Evolutionary conservation across 2,113 vertebrate species (phyloP).

Genomic region (Aegotheles bennettii): DNA sequence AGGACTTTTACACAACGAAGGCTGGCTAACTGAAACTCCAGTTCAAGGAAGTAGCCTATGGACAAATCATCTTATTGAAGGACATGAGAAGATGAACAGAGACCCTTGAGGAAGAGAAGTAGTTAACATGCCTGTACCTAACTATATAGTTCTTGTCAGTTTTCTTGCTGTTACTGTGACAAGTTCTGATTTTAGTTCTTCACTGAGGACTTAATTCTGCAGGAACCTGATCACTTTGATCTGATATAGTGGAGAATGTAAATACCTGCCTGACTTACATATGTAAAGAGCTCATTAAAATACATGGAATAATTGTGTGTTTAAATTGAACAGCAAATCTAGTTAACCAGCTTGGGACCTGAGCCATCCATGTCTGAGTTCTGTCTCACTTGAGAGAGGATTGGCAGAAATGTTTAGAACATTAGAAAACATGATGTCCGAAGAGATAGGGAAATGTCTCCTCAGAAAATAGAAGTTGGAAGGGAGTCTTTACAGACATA

Average conservation of each 20-base stretch:
- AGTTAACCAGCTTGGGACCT: not conserved
- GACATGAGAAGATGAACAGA: no score
- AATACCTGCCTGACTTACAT: not conserved
- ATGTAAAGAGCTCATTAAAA: not conserved
- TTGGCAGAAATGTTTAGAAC: not conserved
- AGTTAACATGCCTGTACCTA: not conserved
- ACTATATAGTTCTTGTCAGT: not conserved
- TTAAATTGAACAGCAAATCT: not conserved
- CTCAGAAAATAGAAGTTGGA: not conserved
- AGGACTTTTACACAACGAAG: no score
- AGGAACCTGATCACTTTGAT: not conserved
- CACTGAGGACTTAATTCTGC: not conserved
- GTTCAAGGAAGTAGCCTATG: no score
- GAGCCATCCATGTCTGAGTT: not conserved
- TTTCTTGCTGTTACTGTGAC: not conserved
- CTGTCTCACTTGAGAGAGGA: not conserved
- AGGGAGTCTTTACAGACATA: not conserved
- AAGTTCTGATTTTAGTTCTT: not conserved
- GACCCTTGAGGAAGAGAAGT: no score
- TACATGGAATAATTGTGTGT: not conserved
- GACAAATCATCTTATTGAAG: no score
- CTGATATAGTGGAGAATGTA: not conserved
- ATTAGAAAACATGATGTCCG: not conserved
- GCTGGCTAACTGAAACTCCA: no score
- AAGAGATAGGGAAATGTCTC: not conserved